These are phyloP conservation scores for Molossus alvarezi DNA, from an alignment of 2,797 vertebrate species.

Conservation along the genomic window DNA sequence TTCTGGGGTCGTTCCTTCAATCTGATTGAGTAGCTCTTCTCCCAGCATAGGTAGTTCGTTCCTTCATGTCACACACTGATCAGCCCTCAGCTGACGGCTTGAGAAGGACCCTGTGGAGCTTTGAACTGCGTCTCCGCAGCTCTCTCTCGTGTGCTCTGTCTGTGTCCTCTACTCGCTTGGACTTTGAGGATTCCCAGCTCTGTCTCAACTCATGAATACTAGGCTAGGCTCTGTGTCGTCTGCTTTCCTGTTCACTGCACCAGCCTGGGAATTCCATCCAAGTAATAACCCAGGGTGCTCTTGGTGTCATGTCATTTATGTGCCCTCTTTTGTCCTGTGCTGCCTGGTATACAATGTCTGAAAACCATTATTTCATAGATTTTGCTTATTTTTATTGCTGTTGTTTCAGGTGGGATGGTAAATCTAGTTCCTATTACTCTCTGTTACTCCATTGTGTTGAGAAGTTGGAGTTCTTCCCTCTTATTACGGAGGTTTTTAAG, in stretches of 20 bases:
- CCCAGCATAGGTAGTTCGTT: not conserved
- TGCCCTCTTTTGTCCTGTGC: not conserved
- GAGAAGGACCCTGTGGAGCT: not conserved
- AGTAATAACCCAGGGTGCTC: too few species aligned
- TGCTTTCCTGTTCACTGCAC: not conserved
- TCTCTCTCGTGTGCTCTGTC: not conserved
- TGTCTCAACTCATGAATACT: not conserved
- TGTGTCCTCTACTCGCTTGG: too few species aligned
- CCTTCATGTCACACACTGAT: not conserved
- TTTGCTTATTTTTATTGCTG: not conserved
- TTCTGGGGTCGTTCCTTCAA: not conserved
- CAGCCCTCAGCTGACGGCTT: not conserved
- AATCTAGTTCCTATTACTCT: not conserved
- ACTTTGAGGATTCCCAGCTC: not conserved
- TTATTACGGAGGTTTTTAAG: not conserved
- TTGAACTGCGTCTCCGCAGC: not conserved
- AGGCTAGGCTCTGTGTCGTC: not conserved
- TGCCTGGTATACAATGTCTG: not conserved
- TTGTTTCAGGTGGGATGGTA: not conserved
- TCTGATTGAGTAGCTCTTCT: not conserved
- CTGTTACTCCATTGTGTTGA: not conserved
- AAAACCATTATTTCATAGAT: not conserved
- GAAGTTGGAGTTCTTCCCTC: constrained; percentile 5
- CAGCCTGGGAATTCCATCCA: not conserved
- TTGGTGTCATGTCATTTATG: not conserved